Evolutionary conservation across 2,888 invertebrate species (phyloP), one percentile per base, ranked within the genome.

Genomic region (Erebia palarica): DNA sequence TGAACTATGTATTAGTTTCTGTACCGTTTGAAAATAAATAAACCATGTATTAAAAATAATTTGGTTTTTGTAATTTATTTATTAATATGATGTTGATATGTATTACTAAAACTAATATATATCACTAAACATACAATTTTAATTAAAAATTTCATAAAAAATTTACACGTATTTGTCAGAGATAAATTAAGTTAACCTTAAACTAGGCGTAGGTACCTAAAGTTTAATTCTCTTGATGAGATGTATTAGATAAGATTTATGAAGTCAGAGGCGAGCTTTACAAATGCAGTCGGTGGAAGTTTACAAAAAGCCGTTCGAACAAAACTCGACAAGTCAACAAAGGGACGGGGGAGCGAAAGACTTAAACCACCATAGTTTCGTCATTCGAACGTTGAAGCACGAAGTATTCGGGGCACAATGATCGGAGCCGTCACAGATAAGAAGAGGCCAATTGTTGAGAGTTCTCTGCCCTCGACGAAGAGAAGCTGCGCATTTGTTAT

Each of bases 351-450:
- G 84, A 86, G 86, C 86, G 87, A 89, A 89, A 90, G 89, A 88
- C 85, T 88, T 87, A 89, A 88, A 87, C 86, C 83, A 76, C 77
- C 77, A 77, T 75, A 78, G 77, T 81, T 91, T 90, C 90, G 87
- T 91, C 88, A 91, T 90, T 84, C 81, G 85, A 82, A 82, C 85
- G 82, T 78, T 81, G 85, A 83, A 85, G 87, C 88, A 87, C 85
- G 87, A 87, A 86, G 85, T 83, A 87, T 89, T 86, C 86, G 86
- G 86, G 84, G 82, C 85, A 91, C 90, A 92, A 90, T 88, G 89
- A 90, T 90, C 86, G 82, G 78, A 82, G 84, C 89, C 89, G 88
- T 90, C 91, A 88, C 88, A 91, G 91, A 91, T 91, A 90, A 91
- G 88, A 87, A 83, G 85, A 84, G 82, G 79, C 83, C 86, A 89